Conservation (phyloP, 2,113 vertebrate species). For the Hystrix brachyura region DNA sequence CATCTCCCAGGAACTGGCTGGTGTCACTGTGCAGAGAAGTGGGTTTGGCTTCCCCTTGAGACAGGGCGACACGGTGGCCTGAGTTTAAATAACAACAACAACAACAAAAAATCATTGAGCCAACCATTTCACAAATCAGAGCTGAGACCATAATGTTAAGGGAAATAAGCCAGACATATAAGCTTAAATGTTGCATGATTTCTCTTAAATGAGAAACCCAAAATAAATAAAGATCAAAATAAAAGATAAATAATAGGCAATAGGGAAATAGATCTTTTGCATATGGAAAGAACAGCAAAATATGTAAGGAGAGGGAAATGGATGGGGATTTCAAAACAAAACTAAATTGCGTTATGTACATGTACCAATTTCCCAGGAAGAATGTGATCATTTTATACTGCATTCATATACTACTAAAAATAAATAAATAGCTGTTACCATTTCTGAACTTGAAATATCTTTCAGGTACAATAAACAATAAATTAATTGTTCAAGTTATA, state of each 20-base stretch:
- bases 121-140: background rate
- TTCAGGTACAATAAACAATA: background rate
- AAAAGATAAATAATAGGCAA: background rate
- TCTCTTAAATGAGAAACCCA: background rate
- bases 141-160: background rate
- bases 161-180: background rate
- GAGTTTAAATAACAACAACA: background rate
- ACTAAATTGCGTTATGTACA: background rate
- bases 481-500: background rate
- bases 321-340: background rate
- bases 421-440: background rate
- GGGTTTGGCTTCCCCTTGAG: background rate
- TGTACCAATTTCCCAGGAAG: background rate
- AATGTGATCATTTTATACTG: background rate
- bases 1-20: too few relatives aligned
- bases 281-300: background rate
- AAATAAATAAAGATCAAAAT: background rate
- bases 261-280: background rate
- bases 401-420: background rate
- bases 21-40: too few relatives aligned
- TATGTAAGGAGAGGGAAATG: background rate
- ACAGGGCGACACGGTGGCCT: too few relatives aligned
- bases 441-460: background rate
- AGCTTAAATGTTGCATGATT: background rate
- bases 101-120: background rate